Base-by-base conservation (phyloP, 1,140 invertebrate species). In the Holcopasites calliopsidis region DNA sequence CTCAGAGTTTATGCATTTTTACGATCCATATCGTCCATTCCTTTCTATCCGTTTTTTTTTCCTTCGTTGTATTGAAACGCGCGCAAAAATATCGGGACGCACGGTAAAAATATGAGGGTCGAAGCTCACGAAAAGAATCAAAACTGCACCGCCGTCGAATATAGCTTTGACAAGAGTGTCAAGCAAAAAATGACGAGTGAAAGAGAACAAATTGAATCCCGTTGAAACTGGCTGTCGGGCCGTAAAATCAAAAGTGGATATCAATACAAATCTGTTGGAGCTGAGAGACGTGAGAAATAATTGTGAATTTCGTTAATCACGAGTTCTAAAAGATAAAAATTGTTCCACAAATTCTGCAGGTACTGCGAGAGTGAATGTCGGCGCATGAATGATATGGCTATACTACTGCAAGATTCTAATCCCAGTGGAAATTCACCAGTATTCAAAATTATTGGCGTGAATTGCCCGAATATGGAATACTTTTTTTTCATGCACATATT, bases 41-140 rank as follows among this genome's bases (percentile, higher is more conserved):
- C 50, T 58, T 18, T n/a, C 44, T 28, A 16, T n/a, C 35, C 35
- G n/a, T 7, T n/a, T 33, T 35, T 58, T 35, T 58, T 21, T 11
- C n/a, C n/a, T 13, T 11, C 6, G 1, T n/a, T 31, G 28, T 57
- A 57, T 10, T 61, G 21, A 64, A 62, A 71, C n/a, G 60, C 65
- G 21, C 16, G 44, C 11, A n/a, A n/a, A n/a, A n/a, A n/a, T n/a
- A n/a, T n/a, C n/a, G n/a, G n/a, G n/a, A n/a, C n/a, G n/a, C n/a
- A n/a, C n/a, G n/a, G 55, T 54, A 26, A 76, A 78, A 78, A 69
- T 23, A 60, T 61, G 23, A 28, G 47, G 42, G 69, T 68, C 54
- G 40, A 77, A 52, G 44, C 58, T 44, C 50, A 23, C 62, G 47
- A 52, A 38, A 35, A 28, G 60, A 52, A 57, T 49, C 35, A 68